A percentile compares a stretch with the other conserved stretches of the same genome.
Evolutionary conservation across 35 echinoderm and acorn worm species (phyloP).

Genomic region (Apostichopus californicus): DNA sequence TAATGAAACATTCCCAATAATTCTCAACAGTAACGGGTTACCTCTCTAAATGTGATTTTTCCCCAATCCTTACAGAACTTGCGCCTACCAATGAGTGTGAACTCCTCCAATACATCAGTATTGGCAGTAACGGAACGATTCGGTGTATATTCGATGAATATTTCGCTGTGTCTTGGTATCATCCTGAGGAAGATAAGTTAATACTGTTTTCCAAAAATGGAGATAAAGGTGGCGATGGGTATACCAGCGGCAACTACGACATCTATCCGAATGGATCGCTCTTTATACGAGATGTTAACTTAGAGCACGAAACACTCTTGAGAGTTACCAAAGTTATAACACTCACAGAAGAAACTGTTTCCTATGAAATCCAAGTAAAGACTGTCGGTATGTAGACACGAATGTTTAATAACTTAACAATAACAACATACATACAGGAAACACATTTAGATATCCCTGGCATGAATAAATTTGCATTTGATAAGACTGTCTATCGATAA

Average conservation of each 20-base stretch:
- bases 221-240: neutral
- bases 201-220: neutral
- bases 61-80: too few relatives aligned
- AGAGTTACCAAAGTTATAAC: neutral
- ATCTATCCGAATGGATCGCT: neutral
- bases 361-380: neutral
- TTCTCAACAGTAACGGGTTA: too few relatives aligned
- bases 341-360: neutral
- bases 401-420: too few relatives aligned
- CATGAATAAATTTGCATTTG: too few relatives aligned
- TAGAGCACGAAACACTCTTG: neutral
- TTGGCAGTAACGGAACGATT: neutral
- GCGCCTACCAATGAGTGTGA: neutral
- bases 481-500: too few relatives aligned
- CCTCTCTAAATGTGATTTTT: too few relatives aligned
- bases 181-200: neutral
- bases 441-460: too few relatives aligned
- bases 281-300: neutral
- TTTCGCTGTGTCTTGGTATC: neutral
- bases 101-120: too few relatives aligned
- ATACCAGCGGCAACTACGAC: neutral
- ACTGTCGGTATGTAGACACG: neutral
- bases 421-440: too few relatives aligned
- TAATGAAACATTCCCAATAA: too few relatives aligned
- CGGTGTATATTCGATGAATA: neutral